Evolutionary conservation across 2,113 vertebrate genomes (phyloP).

Genomic region (Cynoglossus semilaevis): DNA sequence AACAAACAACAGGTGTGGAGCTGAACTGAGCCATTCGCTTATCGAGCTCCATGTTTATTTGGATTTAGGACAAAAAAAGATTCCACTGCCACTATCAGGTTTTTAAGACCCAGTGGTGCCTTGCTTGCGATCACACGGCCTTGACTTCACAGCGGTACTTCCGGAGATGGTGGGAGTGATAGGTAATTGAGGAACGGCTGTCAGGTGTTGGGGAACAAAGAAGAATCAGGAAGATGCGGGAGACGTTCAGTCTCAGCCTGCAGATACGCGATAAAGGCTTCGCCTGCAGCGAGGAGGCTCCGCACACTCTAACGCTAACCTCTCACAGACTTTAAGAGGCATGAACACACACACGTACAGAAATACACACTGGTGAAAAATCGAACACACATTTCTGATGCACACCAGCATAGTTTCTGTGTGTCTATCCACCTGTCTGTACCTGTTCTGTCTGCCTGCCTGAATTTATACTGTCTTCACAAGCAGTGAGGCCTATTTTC

Average conservation of each 20-base stretch:
- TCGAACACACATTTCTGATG: conserved; percentile 13
- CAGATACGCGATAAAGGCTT: conserved; percentile 71
- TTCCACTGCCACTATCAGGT: conserved; percentile 12
- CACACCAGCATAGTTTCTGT: conserved; percentile 10
- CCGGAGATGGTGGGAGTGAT: conserved; percentile 50
- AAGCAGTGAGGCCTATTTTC: conserved; percentile 7
- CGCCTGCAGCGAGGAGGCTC: conserved; percentile 40
- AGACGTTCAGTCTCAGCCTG: conserved; percentile 65
- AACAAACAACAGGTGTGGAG: conserved; percentile 9
- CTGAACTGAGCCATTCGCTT: conserved; percentile 39
- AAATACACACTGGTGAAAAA: not conserved
- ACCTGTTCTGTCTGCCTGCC: conserved; percentile 3
- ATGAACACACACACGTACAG: conserved; percentile 16
- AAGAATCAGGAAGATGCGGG: conserved; percentile 56
- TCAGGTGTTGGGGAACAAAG: conserved; percentile 73
- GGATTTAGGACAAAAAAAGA: conserved; percentile 14
- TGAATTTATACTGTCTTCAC: not conserved
- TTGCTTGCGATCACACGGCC: conserved; percentile 32
- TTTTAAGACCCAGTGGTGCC: conserved; percentile 35
- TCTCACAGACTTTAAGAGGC: conserved; percentile 13
- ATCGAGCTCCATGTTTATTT: conserved; percentile 25
- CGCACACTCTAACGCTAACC: conserved; percentile 29
- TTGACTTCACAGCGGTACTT: conserved; percentile 53
- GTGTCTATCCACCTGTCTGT: conserved; percentile 11
- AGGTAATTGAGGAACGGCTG: conserved; percentile 42